Base-by-base conservation (phyloP, 2,797 vertebrate species). In the Podarcis siculus region DNA sequence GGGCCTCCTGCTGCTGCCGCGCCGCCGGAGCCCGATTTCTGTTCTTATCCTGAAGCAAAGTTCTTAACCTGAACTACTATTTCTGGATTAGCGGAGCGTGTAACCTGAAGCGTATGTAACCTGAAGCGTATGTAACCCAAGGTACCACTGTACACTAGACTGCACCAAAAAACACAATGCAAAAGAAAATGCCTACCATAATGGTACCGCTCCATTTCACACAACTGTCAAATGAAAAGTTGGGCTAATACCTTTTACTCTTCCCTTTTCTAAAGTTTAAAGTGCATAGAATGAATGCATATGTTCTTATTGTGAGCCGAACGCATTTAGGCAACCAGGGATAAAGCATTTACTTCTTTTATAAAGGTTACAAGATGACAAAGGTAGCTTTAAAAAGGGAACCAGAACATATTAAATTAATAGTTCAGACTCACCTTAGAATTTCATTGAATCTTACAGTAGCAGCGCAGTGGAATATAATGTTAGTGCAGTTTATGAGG, bases 401-500 rank as follows among this genome's bases (percentile, higher is more conserved):
- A 91, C 4, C 21, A 78, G n/a, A 87, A 5, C 13, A 61, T 8
- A 45, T 55, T 77, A 35, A 84, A 5, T 82, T 5, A 87, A 85
- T 72, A 90, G 71, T 27, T 30, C 77, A 86, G 35, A 94, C 98
- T 97, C 94, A 99, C 99, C 98, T 98, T 83, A 99, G 97, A 0
- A 98, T 97, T 96, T 99, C 99, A 89, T 98, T 99, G 92, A 99
- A 99, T 95, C 99, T 97, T 92, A 99, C 94, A 19, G 99, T 99
- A 94, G 99, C 99, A 72, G 99, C 99, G 85, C 98, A 99, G 96
- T 99, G 99, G 96, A 99, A 99, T 95, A 99, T 92, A 2, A 99
- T 93, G 95, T 99, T 97, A 72, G 98, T 91, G 91, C 96, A 96
- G 77, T 98, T 97, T 45, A 96, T 92, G 91, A 99, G 97, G 64